A percentile compares a stretch with the other conserved stretches of the same genome.
Conservation (phyloP, 2,113 vertebrate species). For the Tautogolabrus adspersus region DNA sequence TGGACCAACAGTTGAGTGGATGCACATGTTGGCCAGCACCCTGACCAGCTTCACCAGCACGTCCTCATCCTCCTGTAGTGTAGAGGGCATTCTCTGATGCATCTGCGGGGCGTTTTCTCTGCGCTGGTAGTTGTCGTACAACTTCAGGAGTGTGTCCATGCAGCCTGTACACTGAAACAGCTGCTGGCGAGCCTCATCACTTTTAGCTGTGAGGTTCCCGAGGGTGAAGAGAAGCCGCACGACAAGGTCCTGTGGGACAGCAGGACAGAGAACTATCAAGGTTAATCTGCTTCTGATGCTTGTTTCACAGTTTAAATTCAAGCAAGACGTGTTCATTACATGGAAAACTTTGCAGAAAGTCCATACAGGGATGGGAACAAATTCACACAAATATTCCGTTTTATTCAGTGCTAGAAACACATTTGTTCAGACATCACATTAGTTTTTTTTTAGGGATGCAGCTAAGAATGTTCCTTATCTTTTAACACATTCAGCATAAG, state of each 20-base stretch:
- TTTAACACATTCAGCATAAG: too few species aligned
- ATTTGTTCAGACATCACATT: too few species aligned
- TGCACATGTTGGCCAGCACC: slow-evolving; percentile 91
- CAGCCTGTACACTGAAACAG: slow-evolving; percentile 84
- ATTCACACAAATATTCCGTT: too few species aligned
- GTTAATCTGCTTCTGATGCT: not conserved
- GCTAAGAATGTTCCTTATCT: too few species aligned
- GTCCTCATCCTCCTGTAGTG: slow-evolving; percentile 84
- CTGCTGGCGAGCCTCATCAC: slow-evolving; percentile 82
- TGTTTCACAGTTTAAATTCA: too few species aligned
- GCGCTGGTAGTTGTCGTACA: slow-evolving; percentile 86
- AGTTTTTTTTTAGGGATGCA: too few species aligned
- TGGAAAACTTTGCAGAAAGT: too few species aligned
- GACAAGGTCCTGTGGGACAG: slow-evolving; percentile 88
- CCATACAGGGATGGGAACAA: too few species aligned
- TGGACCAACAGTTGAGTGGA: slow-evolving; percentile 86
- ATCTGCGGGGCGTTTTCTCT: slow-evolving; percentile 49
- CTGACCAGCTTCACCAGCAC: slow-evolving; percentile 93
- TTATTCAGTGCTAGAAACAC: too few species aligned
- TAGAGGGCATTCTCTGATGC: slow-evolving; percentile 26
- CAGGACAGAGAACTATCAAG: not conserved
- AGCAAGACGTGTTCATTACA: not conserved
- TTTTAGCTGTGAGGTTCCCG: slow-evolving; percentile 91
- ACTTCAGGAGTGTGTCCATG: slow-evolving; percentile 80
- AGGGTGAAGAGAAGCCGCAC: slow-evolving; percentile 92